These are phyloP conservation scores for Anoplophora glabripennis DNA, from an alignment of 1,140 invertebrate species.

Conservation along the genomic window DNA sequence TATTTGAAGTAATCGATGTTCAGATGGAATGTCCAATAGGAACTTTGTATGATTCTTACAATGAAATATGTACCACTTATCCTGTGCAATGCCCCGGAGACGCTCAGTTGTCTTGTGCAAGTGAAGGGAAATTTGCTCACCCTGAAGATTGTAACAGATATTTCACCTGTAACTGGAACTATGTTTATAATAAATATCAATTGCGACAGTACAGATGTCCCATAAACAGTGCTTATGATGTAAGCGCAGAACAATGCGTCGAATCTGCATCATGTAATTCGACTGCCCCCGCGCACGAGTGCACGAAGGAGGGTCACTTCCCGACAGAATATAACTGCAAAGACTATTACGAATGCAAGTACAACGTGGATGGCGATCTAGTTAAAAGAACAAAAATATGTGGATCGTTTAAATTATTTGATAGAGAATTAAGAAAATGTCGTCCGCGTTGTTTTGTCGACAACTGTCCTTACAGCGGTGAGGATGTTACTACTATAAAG, in stretches of 20 bases:
- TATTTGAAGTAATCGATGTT: slow-evolving; percentile 23
- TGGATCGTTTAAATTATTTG: slow-evolving; percentile 27
- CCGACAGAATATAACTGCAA: slow-evolving; percentile 36
- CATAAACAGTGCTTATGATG: slow-evolving; percentile 18
- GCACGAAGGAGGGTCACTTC: slow-evolving; percentile 29
- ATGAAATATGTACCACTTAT: slow-evolving; percentile 30
- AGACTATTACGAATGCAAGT: slow-evolving; percentile 37
- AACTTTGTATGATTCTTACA: slow-evolving; percentile 31
- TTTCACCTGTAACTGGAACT: slow-evolving; percentile 36
- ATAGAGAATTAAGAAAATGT: slow-evolving; percentile 30
- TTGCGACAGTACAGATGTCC: slow-evolving; percentile 36
- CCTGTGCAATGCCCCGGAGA: slow-evolving; percentile 41
- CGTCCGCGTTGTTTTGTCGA: slow-evolving; percentile 31
- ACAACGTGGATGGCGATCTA: slow-evolving; percentile 8
- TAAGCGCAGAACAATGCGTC: slow-evolving; percentile 13
- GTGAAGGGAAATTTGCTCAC: slow-evolving; percentile 28
- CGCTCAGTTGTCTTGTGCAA: slow-evolving; percentile 23
- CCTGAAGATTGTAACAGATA: slow-evolving; percentile 38
- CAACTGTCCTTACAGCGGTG: slow-evolving; percentile 18
- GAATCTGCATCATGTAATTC: not conserved
- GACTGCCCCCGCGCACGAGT: not conserved
- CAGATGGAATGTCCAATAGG: slow-evolving; percentile 26
- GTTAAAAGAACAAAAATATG: slow-evolving; percentile 27
- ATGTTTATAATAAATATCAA: slow-evolving; percentile 22
- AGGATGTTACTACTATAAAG: too few relatives aligned